These are phyloP conservation scores for Eleutherodactylus coqui DNA, from an alignment of 2,797 vertebrate species.

Conservation along the genomic window DNA sequence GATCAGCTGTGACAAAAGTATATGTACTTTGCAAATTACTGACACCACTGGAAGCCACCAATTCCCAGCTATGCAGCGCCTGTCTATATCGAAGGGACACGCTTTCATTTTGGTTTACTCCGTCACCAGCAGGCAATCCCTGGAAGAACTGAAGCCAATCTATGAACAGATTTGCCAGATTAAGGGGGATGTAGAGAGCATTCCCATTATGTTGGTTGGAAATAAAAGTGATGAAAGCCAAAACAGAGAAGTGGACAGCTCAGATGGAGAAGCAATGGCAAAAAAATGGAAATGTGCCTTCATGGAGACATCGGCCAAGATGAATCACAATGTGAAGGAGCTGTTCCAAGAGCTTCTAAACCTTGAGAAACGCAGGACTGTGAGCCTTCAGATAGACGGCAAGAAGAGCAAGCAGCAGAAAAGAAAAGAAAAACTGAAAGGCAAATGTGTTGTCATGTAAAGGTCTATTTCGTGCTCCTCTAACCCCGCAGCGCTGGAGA, in stretches of 20 bases:
- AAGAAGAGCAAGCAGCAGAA: constrained; percentile 86
- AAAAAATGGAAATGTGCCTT: constrained; percentile 85
- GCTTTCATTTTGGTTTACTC: constrained; percentile 86
- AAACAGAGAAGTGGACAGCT: constrained; percentile 78
- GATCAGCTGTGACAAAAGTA: constrained; percentile 87
- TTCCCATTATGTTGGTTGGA: constrained; percentile 85
- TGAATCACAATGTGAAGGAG: constrained; percentile 83
- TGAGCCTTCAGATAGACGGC: constrained; percentile 85
- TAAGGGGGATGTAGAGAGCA: constrained; percentile 82
- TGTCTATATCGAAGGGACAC: constrained; percentile 85
- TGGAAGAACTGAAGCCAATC: constrained; percentile 84
- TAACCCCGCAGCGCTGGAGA: neutral
- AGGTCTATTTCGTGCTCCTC: neutral
- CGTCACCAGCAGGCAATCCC: constrained; percentile 81
- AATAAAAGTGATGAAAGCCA: constrained; percentile 84
- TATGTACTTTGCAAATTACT: constrained; percentile 85
- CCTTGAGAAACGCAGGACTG: constrained; percentile 83
- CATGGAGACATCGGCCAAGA: constrained; percentile 86
- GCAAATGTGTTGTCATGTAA: constrained; percentile 85
- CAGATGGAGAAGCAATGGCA: constrained; percentile 80
- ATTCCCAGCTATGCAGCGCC: constrained; percentile 85
- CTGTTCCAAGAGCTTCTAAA: constrained; percentile 84
- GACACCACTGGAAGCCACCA: constrained; percentile 86
- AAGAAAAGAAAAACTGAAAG: constrained; percentile 83
- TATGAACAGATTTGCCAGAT: constrained; percentile 85